Evolutionary conservation across 2,797 vertebrate species (phyloP), one percentile per base, ranked within the genome.

Genomic region (Enteromius anoplus): DNA sequence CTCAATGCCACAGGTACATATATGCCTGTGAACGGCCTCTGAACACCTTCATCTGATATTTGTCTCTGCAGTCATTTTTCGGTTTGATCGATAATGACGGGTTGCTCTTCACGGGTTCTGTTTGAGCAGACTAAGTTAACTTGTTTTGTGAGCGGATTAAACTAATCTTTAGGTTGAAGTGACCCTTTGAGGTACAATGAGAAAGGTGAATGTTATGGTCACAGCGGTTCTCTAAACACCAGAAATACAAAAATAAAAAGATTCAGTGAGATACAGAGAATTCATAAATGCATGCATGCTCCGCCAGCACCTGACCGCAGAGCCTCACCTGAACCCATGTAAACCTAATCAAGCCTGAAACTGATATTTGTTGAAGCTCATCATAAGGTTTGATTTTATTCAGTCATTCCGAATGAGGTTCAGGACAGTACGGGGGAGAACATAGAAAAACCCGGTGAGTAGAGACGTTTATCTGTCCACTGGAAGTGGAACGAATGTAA

Each of bases 1-100:
- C 95, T 99, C 66, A 99, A 97, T 89, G 98, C 98, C 26, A 99
- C 98, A 93, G 98, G 98, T 99, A 51, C 10, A 29, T n/a, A 19
- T 1, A 19, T 1, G 7, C 19, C 42, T 47, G 14, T 34, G n/a
- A n/a, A 55, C 6, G 19, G 2, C 40, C 26, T 47, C 37, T 17
- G 29, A 47, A 14, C 10, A 2, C 21, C 19, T 37, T 69, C n/a
- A 2, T 19, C 14, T 19, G 14, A 15, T 17, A 15, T 53, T 15
- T 62, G 21, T 40, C 34, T 26, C 19, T 6, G 9, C 5, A 5
- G 40, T 32, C 37, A 4, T 12, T 26, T 12, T 26, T 45, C 19
- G 2, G 9, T 64, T 7, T 21, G 32, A 12, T 10, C 14, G 2
- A 32, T 58, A 64, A 64, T 2, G 75, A 40, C 40, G 3, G 14